phyloP scores from a whole-genome alignment of 2,797 vertebrate genomes.

The Galago senegalensis region DNA sequence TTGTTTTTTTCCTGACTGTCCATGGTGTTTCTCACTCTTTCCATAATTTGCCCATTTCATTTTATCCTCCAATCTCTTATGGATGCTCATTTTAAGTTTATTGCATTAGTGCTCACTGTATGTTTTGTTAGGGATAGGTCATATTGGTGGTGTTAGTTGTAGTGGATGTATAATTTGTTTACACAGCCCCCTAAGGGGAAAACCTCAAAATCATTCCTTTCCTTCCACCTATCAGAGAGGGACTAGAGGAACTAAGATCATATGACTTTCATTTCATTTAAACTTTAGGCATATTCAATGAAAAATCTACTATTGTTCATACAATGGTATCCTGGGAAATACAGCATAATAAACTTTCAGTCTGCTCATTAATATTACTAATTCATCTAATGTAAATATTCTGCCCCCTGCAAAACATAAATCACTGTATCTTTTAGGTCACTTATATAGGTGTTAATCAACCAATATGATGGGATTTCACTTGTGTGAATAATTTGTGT shows the following conservation, averaged over 20 bases:
- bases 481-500: neutral
- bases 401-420: neutral
- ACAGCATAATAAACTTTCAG: neutral
- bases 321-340: neutral
- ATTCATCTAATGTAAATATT: neutral
- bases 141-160: neutral
- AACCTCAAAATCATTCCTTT: constrained; percentile 10
- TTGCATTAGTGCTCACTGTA: neutral
- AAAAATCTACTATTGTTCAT: constrained; percentile 30
- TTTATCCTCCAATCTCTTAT: neutral
- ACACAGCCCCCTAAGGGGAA: neutral
- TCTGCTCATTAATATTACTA: neutral
- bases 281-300: neutral
- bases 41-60: neutral
- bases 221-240: neutral
- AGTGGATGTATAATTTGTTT: neutral
- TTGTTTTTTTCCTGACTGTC: neutral
- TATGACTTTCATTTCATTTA: neutral
- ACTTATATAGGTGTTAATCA: constrained; percentile 1
- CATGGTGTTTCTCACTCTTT: neutral
- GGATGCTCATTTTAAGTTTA: neutral
- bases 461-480: neutral
- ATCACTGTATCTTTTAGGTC: neutral
- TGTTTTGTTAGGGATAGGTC: neutral
- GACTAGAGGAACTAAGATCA: neutral